Conservation (phyloP, 1,140 invertebrate species). For the Brachionus plicatilis region DNA sequence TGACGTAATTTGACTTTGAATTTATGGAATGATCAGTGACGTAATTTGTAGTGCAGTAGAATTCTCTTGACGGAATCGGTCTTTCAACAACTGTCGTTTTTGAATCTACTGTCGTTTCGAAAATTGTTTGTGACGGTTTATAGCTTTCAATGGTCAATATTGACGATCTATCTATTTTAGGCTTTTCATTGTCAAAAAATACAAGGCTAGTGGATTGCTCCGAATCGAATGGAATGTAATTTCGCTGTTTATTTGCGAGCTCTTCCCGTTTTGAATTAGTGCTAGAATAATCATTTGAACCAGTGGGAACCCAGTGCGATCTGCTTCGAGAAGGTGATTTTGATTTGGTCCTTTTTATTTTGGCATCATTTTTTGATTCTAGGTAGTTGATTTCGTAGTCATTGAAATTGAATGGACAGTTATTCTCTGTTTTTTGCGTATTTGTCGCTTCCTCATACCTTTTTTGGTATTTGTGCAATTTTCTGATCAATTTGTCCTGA, state of each 20-base stretch:
- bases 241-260: not conserved
- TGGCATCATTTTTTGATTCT: not conserved
- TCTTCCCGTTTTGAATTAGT: not conserved
- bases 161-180: not conserved
- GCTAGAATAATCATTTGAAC: not conserved
- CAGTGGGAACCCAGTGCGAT: not conserved
- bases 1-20: not conserved
- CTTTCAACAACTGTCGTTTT: not conserved
- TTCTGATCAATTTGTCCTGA: not conserved
- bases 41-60: not conserved
- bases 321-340: not conserved
- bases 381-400: not conserved
- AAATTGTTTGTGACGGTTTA: not conserved
- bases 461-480: not conserved
- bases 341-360: not conserved
- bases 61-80: not conserved
- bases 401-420: not conserved
- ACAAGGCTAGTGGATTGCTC: not conserved
- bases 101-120: conserved; percentile 1
- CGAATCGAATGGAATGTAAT: not conserved
- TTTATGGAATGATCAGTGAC: not conserved
- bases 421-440: not conserved
- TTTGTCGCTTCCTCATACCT: not conserved
- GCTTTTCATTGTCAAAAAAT: not conserved
- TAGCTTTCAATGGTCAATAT: not conserved